phyloP scores from a whole-genome alignment of 2,888 invertebrate genomes.

The Erannis defoliaria region DNA sequence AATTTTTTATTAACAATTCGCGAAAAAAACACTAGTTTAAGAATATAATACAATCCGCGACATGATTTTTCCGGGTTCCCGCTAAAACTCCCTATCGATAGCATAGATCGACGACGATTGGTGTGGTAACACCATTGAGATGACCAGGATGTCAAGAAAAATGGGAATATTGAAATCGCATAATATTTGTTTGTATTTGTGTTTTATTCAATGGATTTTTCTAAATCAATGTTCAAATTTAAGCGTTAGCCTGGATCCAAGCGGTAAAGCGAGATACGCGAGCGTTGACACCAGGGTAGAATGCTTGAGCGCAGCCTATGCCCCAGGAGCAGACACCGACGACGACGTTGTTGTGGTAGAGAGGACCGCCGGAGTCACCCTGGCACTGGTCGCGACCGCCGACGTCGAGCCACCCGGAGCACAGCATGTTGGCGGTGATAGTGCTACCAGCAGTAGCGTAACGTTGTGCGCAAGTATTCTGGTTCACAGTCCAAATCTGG shows the following conservation, averaged over 20 bases:
- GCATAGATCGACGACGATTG: too few relatives aligned
- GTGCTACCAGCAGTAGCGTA: constrained; percentile 35
- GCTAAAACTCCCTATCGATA: too few relatives aligned
- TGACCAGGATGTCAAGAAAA: too few relatives aligned
- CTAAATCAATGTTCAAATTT: constrained; percentile 28
- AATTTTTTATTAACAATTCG: too few relatives aligned
- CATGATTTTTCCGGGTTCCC: too few relatives aligned
- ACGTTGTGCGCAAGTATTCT: constrained; percentile 46
- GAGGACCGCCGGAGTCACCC: constrained; percentile 58
- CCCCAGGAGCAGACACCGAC: constrained; percentile 64
- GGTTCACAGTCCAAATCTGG: constrained; percentile 55
- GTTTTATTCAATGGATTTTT: background rate
- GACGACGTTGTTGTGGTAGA: constrained; percentile 55
- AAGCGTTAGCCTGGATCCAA: constrained; percentile 63
- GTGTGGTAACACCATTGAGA: too few relatives aligned
- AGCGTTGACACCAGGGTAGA: constrained; percentile 59
- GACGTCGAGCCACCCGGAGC: constrained; percentile 59
- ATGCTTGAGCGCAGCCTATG: constrained; percentile 48
- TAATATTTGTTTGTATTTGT: background rate
- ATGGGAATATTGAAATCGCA: background rate
- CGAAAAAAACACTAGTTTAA: too few relatives aligned
- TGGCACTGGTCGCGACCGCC: constrained; percentile 57
- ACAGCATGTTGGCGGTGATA: constrained; percentile 48
- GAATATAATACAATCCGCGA: too few relatives aligned
- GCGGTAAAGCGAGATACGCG: constrained; percentile 58